Conservation (phyloP, 2,113 vertebrate genomes). For the Spea multiplicata region DNA sequence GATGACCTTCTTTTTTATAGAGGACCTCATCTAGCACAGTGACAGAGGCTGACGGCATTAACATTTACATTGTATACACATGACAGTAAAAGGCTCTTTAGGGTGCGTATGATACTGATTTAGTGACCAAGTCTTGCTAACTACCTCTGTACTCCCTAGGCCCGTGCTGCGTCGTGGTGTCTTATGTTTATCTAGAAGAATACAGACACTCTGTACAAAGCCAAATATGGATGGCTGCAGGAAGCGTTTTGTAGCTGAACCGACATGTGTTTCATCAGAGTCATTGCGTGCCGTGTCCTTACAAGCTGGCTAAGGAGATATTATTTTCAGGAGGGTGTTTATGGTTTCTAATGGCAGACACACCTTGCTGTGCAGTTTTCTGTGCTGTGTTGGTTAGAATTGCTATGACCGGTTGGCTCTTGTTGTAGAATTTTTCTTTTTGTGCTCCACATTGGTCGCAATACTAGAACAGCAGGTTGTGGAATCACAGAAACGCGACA, state of each 20-base stretch:
- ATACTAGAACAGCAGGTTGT: no score
- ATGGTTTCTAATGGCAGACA: neutral
- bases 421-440: no score
- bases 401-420: neutral
- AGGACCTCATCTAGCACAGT: no score
- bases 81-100: no score
- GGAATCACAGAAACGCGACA: no score
- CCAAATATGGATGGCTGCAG: conserved; percentile 31
- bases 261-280: neutral
- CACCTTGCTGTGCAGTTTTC: no score
- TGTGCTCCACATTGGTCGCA: no score
- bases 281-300: neutral
- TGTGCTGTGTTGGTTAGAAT: conserved; percentile 9
- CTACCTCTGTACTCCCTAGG: neutral
- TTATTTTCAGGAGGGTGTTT: neutral
- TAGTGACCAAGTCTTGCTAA: no score
- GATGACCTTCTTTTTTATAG: no score
- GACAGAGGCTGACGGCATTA: no score
- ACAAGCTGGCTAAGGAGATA: neutral
- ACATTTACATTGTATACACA: no score
- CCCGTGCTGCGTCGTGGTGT: neutral
- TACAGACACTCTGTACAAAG: conserved; percentile 17
- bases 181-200: conserved; percentile 9
- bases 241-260: neutral
- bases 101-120: no score